These are phyloP conservation scores for Ictalurus furcatus DNA, from an alignment of 2,113 vertebrate genomes.

Conservation along the genomic window DNA sequence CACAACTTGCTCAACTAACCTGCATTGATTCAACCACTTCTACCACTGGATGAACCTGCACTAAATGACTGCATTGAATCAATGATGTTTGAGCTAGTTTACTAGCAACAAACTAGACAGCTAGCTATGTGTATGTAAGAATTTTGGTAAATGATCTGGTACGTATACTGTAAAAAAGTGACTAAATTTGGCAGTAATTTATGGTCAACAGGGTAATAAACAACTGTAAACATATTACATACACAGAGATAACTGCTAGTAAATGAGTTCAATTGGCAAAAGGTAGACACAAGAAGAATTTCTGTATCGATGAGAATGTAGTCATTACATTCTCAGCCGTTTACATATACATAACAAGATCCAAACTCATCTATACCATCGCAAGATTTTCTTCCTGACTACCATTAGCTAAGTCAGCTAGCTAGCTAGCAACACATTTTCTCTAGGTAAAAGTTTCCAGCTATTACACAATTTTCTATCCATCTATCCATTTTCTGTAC, in stretches of 20 bases:
- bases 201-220: background rate
- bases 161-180: background rate
- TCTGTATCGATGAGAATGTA: background rate
- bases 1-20: background rate
- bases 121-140: background rate
- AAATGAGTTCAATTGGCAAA: background rate
- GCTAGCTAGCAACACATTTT: background rate
- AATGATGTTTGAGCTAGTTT: background rate
- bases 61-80: background rate
- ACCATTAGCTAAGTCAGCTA: background rate
- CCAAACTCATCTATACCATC: background rate
- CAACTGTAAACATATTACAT: background rate
- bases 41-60: background rate
- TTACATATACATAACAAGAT: background rate
- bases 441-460: background rate
- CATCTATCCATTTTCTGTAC: too few species aligned
- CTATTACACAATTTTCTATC: background rate
- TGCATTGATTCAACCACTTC: background rate
- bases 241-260: background rate
- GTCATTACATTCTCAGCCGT: background rate
- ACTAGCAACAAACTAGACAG: background rate
- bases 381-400: background rate
- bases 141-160: background rate
- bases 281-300: background rate
- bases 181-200: background rate